Evolutionary conservation across 2,797 vertebrate genomes (phyloP).

Genomic region (Mormyrus hasselquistii): DNA sequence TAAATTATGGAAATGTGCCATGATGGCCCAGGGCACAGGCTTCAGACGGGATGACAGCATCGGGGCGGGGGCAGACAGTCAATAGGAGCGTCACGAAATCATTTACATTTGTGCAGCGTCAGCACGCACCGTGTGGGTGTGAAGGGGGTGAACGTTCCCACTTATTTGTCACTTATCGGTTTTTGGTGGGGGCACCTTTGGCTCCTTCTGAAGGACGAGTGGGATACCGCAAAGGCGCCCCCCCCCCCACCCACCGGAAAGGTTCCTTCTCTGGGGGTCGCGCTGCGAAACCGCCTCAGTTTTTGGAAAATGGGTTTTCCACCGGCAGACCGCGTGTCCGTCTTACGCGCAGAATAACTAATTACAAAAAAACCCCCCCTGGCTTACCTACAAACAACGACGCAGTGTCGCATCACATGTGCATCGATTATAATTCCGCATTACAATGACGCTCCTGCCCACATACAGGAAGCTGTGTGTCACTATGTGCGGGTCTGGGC

Average conservation of each 20-base stretch:
- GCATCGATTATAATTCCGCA: background rate
- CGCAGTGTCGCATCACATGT: background rate
- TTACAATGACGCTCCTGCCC: background rate
- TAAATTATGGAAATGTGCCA: constrained; percentile 2
- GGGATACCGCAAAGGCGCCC: background rate
- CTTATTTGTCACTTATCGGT: background rate
- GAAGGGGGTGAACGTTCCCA: background rate
- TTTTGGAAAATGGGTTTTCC: background rate
- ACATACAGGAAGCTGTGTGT: background rate
- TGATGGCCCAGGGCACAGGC: background rate
- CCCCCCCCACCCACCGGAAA: background rate
- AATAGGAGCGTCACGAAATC: background rate
- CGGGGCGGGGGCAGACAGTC: background rate
- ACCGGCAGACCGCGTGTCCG: background rate
- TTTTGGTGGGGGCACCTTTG: background rate
- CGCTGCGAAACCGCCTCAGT: background rate
- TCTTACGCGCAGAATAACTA: background rate
- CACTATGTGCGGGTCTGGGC: background rate
- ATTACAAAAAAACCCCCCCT: background rate
- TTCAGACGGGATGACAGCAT: background rate
- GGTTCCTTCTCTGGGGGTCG: background rate
- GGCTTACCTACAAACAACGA: background rate
- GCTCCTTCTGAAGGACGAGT: background rate
- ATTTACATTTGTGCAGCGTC: background rate
- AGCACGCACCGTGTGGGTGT: background rate